Percentiles rank a stretch among this genome's conserved stretches.
These are phyloP conservation scores for Smittia aterrima DNA, from an alignment of 2,888 invertebrate species.

Conservation along the genomic window DNA sequence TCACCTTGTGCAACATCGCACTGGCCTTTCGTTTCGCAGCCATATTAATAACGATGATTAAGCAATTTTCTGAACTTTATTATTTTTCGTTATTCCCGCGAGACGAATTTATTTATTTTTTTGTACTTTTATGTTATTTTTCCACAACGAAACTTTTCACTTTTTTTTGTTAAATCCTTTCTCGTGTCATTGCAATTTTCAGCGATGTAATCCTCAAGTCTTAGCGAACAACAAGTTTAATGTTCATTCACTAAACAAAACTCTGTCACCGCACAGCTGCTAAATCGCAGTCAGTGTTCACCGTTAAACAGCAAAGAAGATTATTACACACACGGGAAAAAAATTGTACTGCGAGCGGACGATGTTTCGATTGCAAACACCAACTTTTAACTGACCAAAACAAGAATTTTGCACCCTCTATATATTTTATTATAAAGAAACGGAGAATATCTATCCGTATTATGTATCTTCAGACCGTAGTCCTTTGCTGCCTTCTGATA, in stretches of 20 bases:
- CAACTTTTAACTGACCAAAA: slow-evolving; percentile 57
- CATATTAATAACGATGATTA: slow-evolving; percentile 47
- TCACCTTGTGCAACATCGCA: slow-evolving; percentile 55
- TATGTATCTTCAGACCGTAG: slow-evolving; percentile 37
- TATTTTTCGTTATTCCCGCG: neutral
- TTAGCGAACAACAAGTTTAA: no score
- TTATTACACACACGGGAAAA: no score
- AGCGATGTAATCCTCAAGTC: no score
- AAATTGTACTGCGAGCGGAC: no score
- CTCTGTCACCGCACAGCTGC: no score
- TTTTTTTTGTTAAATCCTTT: no score
- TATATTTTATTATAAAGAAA: slow-evolving; percentile 42
- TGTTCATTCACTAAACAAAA: no score
- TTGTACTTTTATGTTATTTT: no score
- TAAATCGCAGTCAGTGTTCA: no score
- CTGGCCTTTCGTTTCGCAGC: slow-evolving; percentile 55
- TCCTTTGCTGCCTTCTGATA: slow-evolving; percentile 41
- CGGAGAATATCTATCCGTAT: slow-evolving; percentile 41
- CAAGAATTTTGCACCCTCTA: slow-evolving; percentile 52
- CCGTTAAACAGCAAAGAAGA: no score
- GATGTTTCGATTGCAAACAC: slow-evolving; percentile 46
- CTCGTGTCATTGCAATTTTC: no score
- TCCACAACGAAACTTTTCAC: no score
- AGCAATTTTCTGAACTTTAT: neutral
- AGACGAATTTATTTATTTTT: neutral